These are phyloP conservation scores for Habrosyne pyritoides DNA, from an alignment of 2,888 invertebrate genomes.

Conservation along the genomic window DNA sequence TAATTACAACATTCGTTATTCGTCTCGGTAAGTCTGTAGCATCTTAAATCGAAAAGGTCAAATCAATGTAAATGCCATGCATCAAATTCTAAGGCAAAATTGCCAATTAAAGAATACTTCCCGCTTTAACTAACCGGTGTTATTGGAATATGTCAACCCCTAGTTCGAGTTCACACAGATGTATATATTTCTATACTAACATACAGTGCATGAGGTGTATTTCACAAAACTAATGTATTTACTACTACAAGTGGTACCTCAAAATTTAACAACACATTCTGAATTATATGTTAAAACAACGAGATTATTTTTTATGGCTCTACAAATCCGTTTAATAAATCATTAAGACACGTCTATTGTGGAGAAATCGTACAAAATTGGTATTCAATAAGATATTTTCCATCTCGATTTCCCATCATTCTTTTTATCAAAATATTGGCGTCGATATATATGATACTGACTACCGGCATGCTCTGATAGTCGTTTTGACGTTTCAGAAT, in stretches of 20 bases:
- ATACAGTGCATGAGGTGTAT: not conserved
- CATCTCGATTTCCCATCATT: not conserved
- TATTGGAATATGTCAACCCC: conserved; percentile 9
- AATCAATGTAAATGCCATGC: too few species aligned
- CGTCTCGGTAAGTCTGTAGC: too few species aligned
- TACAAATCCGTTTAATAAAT: not conserved
- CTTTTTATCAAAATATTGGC: not conserved
- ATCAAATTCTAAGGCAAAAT: not conserved
- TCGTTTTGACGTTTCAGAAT: too few species aligned
- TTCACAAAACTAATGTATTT: not conserved
- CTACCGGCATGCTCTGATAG: too few species aligned
- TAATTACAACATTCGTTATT: too few species aligned
- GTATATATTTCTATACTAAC: conserved; percentile 3
- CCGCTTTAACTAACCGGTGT: not conserved
- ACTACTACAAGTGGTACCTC: not conserved
- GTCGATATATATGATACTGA: too few species aligned
- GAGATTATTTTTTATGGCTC: not conserved
- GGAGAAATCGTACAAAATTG: not conserved
- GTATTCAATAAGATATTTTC: not conserved
- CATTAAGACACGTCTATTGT: not conserved
- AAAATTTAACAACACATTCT: too few species aligned
- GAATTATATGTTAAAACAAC: too few species aligned
- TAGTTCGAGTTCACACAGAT: conserved; percentile 3
- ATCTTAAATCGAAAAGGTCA: too few species aligned
- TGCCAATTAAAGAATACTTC: not conserved